phyloP scores from a whole-genome alignment of 2,888 invertebrate genomes.

The Athalia cordata region DNA sequence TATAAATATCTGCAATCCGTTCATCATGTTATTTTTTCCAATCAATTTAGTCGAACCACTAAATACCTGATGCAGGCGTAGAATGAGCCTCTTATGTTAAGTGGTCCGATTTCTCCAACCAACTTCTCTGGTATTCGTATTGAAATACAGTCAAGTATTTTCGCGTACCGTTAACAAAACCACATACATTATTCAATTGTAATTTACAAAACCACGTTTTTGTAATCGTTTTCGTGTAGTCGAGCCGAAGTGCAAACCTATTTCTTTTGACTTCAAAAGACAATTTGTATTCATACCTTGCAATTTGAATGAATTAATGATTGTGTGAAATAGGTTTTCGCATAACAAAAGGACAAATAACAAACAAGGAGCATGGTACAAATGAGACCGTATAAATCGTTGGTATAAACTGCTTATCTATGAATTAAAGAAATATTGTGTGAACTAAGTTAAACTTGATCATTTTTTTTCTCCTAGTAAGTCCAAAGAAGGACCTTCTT shows the following conservation, averaged over 20 bases:
- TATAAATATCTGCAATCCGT: constrained; percentile 11
- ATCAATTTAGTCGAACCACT: background rate
- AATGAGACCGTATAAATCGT: constrained; percentile 24
- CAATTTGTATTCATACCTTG: constrained; percentile 24
- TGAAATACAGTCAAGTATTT: constrained; percentile 28
- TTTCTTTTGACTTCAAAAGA: background rate
- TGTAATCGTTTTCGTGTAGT: constrained; percentile 7
- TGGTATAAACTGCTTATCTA: background rate
- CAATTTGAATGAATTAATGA: constrained; percentile 35
- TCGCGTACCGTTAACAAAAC: constrained; percentile 15
- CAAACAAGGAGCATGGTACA: background rate
- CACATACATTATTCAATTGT: constrained; percentile 32
- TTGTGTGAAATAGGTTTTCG: constrained; percentile 27
- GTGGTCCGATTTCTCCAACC: background rate
- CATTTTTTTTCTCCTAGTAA: too few relatives aligned
- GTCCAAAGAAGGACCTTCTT: too few relatives aligned
- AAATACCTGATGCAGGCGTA: background rate
- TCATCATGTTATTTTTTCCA: constrained; percentile 11
- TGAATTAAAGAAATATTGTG: constrained; percentile 26
- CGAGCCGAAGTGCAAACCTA: background rate
- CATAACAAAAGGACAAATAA: constrained; percentile 7
- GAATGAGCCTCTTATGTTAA: background rate
- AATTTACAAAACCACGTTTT: constrained; percentile 22
- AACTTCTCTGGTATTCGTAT: constrained; percentile 26
- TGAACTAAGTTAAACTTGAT: constrained; percentile 7